phyloP scores from a whole-genome alignment of 2,113 vertebrate genomes.

The zebrafish (Danio rerio) region DNA sequence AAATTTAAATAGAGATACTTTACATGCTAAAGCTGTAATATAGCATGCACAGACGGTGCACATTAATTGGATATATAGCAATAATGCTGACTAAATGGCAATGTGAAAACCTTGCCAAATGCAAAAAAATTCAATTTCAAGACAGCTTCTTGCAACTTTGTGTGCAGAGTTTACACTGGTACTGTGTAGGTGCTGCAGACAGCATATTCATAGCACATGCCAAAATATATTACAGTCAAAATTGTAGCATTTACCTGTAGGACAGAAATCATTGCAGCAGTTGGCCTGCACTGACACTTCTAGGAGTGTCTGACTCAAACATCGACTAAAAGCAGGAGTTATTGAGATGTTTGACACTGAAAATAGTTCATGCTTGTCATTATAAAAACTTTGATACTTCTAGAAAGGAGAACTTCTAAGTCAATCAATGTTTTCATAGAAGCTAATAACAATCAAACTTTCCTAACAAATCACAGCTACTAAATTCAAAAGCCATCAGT shows the following conservation, averaged over 20 bases:
- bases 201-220: neutral
- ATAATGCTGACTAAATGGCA: neutral
- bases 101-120: neutral
- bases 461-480: neutral
- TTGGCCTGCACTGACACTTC: neutral
- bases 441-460: neutral
- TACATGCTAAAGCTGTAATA: slow-evolving; percentile 4
- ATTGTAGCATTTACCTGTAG: neutral
- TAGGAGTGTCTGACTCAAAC: neutral
- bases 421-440: neutral
- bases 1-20: neutral
- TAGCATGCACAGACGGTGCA: neutral
- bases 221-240: neutral
- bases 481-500: neutral
- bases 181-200: neutral
- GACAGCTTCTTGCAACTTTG: slow-evolving; percentile 5
- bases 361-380: neutral
- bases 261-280: neutral
- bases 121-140: neutral
- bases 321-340: neutral
- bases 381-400: neutral
- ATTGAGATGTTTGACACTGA: neutral
- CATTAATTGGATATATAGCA: neutral
- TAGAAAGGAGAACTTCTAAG: neutral
- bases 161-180: neutral